Evolutionary conservation across 2,113 vertebrate species (phyloP), one percentile per base, ranked within the genome.

Genomic region (Recurvirostra avosetta): DNA sequence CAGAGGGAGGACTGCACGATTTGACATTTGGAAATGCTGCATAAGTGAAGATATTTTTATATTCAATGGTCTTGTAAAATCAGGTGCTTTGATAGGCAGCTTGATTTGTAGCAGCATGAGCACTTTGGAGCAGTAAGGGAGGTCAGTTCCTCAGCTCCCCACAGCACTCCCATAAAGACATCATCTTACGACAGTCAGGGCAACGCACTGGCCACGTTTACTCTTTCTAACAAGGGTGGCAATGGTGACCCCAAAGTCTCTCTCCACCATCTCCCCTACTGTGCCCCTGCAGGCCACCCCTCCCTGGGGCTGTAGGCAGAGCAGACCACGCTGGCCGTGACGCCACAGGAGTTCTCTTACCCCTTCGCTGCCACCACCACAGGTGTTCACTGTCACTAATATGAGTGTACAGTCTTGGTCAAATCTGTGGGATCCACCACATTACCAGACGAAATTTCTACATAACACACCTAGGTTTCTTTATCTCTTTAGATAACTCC

Each of bases 141-240:
- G 75, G 66, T 72, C 79, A 67, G 52, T 29, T 86, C 61, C 88
- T 43, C 68, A 34, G 79, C 1, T 5, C 63, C 21, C 40, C n/a
- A 34, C 52, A 45, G 43, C 53, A 30, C 49, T 21, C 13, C 17
- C 0, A 0, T 21, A n/a, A 4, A 52, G 66, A 52, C 14, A 5
- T 55, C 14, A 50, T 17, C 52, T 59, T 38, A 6, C 2, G 5
- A 75, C 0, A 6, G 38, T n/a, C 58, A n/a, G 1, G 1, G 20
- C 61, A 66, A 30, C 0, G 0, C 12, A 8, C 40, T 30, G 52
- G 15, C 58, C 55, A 53, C 0, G 0, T 41, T 41, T 38, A 36
- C 0, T 1, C 32, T 50, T 80, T 62, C 80, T 68, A 63, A 85
- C n/a, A 26, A 19, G 67, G 29, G 38, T 4, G 4, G 50, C 26